phyloP scores from a whole-genome alignment of 2,888 invertebrate species.

The Phymatocera aterrima region DNA sequence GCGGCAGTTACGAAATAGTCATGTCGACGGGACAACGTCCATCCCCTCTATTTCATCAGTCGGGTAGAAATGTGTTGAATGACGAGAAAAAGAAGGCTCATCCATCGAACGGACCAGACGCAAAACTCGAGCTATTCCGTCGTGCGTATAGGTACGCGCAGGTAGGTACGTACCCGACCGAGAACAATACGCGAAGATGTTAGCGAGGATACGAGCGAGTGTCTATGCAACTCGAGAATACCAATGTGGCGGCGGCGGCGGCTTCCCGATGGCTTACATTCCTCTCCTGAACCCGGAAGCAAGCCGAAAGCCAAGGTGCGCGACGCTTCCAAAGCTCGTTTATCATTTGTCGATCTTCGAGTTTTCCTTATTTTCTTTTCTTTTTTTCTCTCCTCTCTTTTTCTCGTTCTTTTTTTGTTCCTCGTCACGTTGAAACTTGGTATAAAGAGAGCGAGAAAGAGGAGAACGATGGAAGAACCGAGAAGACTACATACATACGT shows the following conservation, averaged over 20 bases:
- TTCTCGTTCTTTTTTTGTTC: not conserved
- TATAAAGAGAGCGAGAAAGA: too few relatives aligned
- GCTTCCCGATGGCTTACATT: constrained; percentile 35
- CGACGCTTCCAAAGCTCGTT: constrained; percentile 19
- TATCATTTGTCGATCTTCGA: constrained; percentile 33
- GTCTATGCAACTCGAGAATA: constrained; percentile 33
- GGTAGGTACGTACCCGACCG: constrained; percentile 15
- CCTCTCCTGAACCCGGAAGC: constrained; percentile 36
- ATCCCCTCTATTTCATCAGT: not conserved
- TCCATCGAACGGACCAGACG: not conserved
- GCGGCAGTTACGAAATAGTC: too few relatives aligned
- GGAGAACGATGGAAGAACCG: too few relatives aligned
- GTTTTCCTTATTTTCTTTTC: not conserved
- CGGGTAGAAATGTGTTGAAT: not conserved
- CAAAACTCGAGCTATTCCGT: not conserved
- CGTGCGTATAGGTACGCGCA: not conserved
- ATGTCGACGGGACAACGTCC: too few relatives aligned
- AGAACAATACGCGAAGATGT: constrained; percentile 41
- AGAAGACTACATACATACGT: not conserved
- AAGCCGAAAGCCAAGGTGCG: not conserved
- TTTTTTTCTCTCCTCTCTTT: not conserved
- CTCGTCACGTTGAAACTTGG: not conserved
- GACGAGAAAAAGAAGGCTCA: too few relatives aligned
- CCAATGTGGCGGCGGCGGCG: constrained; percentile 26
- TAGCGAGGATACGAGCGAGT: not conserved